phyloP scores from a whole-genome alignment of 2,797 vertebrate genomes.

The Betta splendens region DNA sequence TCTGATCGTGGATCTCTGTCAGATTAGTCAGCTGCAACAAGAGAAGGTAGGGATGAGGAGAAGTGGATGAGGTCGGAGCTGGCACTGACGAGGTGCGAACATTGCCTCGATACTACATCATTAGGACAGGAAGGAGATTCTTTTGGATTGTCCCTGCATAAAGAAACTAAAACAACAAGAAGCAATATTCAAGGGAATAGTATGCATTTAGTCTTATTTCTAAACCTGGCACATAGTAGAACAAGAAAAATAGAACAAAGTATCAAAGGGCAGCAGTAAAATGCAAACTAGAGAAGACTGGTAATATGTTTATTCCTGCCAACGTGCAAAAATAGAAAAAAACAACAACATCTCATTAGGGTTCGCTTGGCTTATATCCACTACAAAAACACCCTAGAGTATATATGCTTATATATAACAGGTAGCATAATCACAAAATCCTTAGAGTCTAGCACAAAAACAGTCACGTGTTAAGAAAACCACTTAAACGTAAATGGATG shows the following conservation, averaged over 20 bases:
- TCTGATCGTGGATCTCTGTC: conserved; percentile 95
- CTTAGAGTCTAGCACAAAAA: conserved; percentile 41
- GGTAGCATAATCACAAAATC: conserved; percentile 59
- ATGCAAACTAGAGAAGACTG: conserved; percentile 57
- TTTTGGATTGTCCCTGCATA: conserved; percentile 5
- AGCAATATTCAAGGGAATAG: conserved; percentile 7
- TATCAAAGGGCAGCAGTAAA: conserved; percentile 65
- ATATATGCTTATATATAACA: conserved; percentile 41
- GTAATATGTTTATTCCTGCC: conserved; percentile 60
- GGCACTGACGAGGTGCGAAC: conserved; percentile 10
- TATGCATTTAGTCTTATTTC: conserved; percentile 26
- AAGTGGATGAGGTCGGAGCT: background rate
- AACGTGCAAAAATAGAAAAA: conserved; percentile 63
- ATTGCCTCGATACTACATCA: background rate
- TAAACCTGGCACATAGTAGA: conserved; percentile 31
- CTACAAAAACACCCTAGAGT: conserved; percentile 40
- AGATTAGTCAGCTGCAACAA: conserved; percentile 88
- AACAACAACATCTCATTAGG: conserved; percentile 69
- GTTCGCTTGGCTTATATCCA: conserved; percentile 68
- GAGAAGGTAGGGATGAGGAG: too few relatives aligned
- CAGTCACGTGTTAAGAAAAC: conserved; percentile 38
- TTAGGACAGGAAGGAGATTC: background rate
- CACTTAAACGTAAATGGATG: conserved; percentile 45
- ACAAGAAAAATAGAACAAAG: conserved; percentile 42
- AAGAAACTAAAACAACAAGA: conserved; percentile 23